Base-by-base conservation (phyloP, 92 coral and sea anemone species). In the Porites cylindrica region DNA sequence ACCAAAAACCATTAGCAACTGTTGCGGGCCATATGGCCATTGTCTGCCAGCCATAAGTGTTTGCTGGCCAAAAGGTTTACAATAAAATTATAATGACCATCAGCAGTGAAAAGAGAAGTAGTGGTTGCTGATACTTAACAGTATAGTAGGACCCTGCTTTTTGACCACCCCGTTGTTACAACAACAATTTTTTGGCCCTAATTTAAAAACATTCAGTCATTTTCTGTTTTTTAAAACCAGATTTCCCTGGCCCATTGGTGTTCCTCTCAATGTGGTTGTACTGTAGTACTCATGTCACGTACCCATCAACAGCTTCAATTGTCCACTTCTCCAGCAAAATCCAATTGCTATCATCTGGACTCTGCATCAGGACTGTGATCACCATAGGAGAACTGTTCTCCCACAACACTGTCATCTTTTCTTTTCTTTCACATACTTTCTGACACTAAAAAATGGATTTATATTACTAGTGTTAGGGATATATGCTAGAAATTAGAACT, bases 301-400 rank as follows among this genome's bases (percentile, higher is more conserved):
- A 93, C 94, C 89, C 89, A 50, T 88, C 82, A 69, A 88, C 72
- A 13, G 91, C 73, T 54, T 90, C 88, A 13, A 96, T 88, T 73
- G 92, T 92, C 99, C 99, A 97, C 69, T 83, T 98, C 80, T 97
- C 99, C 50, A 97, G 85, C 72, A 97, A 74, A 78, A 97, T 65
- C 60, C 85, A 60, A 53, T 80, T 87, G 16, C 86, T 59, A 24
- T 85, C 23, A 38, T 78, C 82, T 60, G 86, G 47, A 1, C 76
- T 53, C 47, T 92, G 93, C 14, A 87, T 86, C 54, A 62, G 12
- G n/a, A 94, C 96, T 68, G 89, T 95, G 65, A 94, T 94, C 52
- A 77, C 59, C 84, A 94, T 72, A 56, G 89, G 92, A 26, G 82
- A 63, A 11, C 86, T 86, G 58, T 58, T 82, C 63, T 91, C 93